Percentiles rank a stretch among this genome's conserved stretches.
phyloP scores from a whole-genome alignment of 1,140 invertebrate genomes.

The Megathymus violae region DNA sequence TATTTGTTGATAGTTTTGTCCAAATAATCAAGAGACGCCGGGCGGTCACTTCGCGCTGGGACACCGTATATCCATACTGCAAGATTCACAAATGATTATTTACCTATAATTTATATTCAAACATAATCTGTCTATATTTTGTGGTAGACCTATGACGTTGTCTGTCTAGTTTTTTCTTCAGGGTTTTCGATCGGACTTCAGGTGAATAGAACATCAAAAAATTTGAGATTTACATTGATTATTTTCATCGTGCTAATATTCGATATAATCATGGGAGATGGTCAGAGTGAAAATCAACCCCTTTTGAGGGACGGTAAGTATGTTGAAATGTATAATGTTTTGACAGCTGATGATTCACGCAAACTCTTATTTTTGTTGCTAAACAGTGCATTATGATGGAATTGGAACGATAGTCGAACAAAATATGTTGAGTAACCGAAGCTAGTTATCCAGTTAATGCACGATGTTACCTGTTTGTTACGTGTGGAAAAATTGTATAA shows the following conservation, averaged over 20 bases:
- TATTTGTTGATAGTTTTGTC: no score
- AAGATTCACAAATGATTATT: no score
- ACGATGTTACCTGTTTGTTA: slow-evolving; percentile 42
- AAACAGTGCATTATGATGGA: slow-evolving; percentile 63
- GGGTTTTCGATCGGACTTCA: slow-evolving; percentile 35
- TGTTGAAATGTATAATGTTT: slow-evolving; percentile 56
- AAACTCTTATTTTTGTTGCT: slow-evolving; percentile 68
- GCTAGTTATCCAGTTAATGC: slow-evolving; percentile 38
- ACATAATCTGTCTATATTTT: no score
- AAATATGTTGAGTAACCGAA: slow-evolving; percentile 46
- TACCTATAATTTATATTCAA: no score
- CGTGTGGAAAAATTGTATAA: slow-evolving; percentile 40
- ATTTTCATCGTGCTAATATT: slow-evolving; percentile 44
- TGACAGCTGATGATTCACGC: slow-evolving; percentile 81
- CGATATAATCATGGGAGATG: slow-evolving; percentile 66
- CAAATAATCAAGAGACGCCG: no score
- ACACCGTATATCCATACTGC: no score
- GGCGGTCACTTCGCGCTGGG: no score
- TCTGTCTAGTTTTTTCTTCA: slow-evolving; percentile 7
- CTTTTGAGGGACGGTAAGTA: slow-evolving; percentile 68
- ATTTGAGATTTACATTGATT: slow-evolving; percentile 46
- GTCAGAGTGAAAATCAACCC: slow-evolving; percentile 76
- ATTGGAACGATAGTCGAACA: slow-evolving; percentile 30
- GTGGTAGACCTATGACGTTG: no score
- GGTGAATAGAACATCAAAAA: slow-evolving; percentile 42